phyloP scores from a whole-genome alignment of 2,888 invertebrate species.

The Drosophila phalerata region DNA sequence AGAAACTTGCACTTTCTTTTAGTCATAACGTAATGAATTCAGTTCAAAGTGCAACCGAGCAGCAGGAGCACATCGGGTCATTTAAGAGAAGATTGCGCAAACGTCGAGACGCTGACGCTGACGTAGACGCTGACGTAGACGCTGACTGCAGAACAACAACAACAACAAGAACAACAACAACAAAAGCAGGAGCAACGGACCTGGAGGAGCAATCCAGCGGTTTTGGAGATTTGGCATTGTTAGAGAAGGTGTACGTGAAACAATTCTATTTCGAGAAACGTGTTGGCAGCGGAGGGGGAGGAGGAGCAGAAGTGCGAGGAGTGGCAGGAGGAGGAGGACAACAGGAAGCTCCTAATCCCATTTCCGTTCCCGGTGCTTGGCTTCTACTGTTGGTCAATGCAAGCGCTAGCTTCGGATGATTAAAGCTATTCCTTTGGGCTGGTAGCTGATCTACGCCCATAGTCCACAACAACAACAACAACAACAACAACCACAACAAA shows the following conservation, averaged over 20 bases:
- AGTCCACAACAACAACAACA: conserved; percentile 1
- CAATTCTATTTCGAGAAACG: conserved; percentile 83
- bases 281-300: conserved; percentile 81
- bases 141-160: conserved; percentile 2
- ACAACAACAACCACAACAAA: neutral
- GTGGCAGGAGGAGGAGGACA: too few relatives aligned
- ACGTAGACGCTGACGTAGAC: conserved; percentile 29
- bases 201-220: conserved; percentile 15
- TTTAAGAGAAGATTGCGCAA: conserved; percentile 66
- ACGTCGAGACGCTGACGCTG: conserved; percentile 42
- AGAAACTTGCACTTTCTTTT: conserved; percentile 25
- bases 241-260: conserved; percentile 82
- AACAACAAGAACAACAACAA: neutral
- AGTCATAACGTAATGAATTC: conserved; percentile 80
- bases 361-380: neutral
- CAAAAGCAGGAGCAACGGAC: neutral
- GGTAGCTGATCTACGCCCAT: conserved; percentile 34
- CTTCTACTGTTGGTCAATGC: conserved; percentile 26
- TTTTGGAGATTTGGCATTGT: conserved; percentile 56
- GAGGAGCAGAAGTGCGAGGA: neutral
- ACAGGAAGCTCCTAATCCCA: too few relatives aligned
- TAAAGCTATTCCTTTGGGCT: conserved; percentile 41
- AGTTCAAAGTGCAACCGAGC: conserved; percentile 67
- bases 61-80: conserved; percentile 68
- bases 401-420: conserved; percentile 72